These are phyloP conservation scores for Poecilia latipinna DNA, from an alignment of 2,113 vertebrate genomes.

Conservation along the genomic window DNA sequence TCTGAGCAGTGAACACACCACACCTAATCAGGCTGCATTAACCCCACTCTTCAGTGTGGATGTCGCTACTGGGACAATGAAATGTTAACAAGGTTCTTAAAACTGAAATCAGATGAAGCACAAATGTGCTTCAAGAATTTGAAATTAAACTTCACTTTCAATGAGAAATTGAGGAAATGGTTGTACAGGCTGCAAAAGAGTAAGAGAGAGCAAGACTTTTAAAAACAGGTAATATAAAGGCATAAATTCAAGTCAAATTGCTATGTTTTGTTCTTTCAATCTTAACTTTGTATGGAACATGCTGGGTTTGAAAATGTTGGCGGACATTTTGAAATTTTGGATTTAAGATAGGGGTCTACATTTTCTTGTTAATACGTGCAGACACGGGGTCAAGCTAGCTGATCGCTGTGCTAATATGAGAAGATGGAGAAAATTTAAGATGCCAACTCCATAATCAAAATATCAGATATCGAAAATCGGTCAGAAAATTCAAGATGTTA, in stretches of 20 bases:
- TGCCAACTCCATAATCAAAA: no score
- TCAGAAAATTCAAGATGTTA: not conserved
- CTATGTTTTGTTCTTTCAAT: not conserved
- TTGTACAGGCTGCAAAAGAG: no score
- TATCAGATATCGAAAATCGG: no score
- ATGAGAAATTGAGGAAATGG: not conserved
- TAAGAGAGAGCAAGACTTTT: not conserved
- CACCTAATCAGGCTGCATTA: not conserved
- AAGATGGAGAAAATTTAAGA: not conserved
- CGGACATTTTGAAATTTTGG: not conserved
- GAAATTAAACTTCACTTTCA: no score
- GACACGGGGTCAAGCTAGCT: not conserved
- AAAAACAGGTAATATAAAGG: not conserved
- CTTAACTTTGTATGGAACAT: not conserved
- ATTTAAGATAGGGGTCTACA: not conserved
- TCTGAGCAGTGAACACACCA: not conserved
- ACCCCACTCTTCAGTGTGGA: not conserved
- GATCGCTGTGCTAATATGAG: not conserved
- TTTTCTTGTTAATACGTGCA: not conserved
- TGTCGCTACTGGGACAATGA: not conserved
- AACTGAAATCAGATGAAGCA: not conserved
- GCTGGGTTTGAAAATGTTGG: not conserved
- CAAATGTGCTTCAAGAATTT: not conserved
- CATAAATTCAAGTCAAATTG: not conserved
- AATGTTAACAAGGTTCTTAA: not conserved